A percentile compares a stretch with the other conserved stretches of the same genome.
Conservation (phyloP, 2,888 invertebrate species). For the Leucophora obtusa region DNA sequence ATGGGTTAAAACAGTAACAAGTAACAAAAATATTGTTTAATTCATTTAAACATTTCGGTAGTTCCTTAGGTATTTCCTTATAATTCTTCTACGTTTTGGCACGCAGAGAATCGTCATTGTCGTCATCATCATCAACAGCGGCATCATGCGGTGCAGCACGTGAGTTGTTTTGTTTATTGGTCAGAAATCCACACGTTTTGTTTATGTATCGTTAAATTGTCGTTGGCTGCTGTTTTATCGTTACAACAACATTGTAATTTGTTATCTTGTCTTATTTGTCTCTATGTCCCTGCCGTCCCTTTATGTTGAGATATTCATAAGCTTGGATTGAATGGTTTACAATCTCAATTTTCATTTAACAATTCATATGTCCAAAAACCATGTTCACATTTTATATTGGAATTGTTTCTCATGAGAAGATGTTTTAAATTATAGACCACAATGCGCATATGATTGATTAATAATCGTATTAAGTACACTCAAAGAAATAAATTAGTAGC, state of each 20-base stretch:
- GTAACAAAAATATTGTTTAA: constrained; percentile 4
- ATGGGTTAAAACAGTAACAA: too few species aligned
- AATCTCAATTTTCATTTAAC: constrained; percentile 35
- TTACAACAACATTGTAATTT: constrained; percentile 58
- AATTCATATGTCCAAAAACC: constrained; percentile 9
- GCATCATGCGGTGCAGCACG: constrained; percentile 60
- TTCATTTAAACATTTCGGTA: constrained; percentile 54
- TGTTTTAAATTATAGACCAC: constrained; percentile 2
- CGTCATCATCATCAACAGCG: neutral
- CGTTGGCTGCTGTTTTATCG: constrained; percentile 59
- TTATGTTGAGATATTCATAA: constrained; percentile 4
- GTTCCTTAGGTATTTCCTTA: constrained; percentile 35
- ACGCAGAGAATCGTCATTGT: constrained; percentile 22
- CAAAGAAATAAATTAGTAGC: too few species aligned
- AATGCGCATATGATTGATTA: constrained; percentile 41
- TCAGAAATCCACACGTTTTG: constrained; percentile 62
- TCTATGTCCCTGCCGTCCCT: neutral
- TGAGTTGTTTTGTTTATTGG: constrained; percentile 62
- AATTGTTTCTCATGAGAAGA: neutral
- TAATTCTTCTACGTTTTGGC: constrained; percentile 7
- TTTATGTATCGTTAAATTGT: constrained; percentile 63
- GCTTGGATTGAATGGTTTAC: constrained; percentile 33
- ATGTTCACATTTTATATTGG: neutral
- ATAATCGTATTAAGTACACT: too few species aligned
- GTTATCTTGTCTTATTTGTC: constrained; percentile 52